Evolutionary conservation across 1,140 invertebrate species (phyloP), one percentile per base, ranked within the genome.

Genomic region (Lucilia sericata): DNA sequence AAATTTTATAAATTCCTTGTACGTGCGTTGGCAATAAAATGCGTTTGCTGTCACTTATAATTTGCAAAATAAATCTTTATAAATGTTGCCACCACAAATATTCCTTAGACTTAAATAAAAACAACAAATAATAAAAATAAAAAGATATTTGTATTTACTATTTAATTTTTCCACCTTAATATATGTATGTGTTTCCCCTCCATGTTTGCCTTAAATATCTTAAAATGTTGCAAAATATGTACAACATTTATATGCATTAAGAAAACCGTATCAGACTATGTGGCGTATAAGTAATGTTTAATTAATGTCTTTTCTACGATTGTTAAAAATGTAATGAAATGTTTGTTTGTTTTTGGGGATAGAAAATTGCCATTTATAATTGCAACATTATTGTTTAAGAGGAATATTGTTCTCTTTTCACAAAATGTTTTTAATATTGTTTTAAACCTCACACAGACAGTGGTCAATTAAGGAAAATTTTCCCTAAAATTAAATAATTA

Each of bases 1-100:
- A 70, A 70, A 70, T 70, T 70, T 70, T 70, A 70, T 70, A 70
- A 70, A 70, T 70, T 70, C 65, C 65, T 7, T 21, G 65, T 70
- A 70, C 65, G 65, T 70, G 65, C 65, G 65, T 70, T 70, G 65
- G 65, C 65, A 70, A 70, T 70, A 70, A 70, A 70, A 70, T 70
- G 65, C 65, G 65, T 70, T 70, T 70, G 65, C 65, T 70, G 65
- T 70, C 65, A 70, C 21, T 70, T 70, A 70, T 70, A 70, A 70
- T 70, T 70, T 70, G 65, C 65, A 70, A 70, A 70, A 70, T 21
- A 70, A 70, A 70, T 55, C 51, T 55, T 55, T 55, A 70, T 70
- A 70, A 70, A 70, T 70, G 21, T 55, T 17, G 17, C 51, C 51
- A 55, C 51, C 51, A 55, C 13, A 55, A 55, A 55, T 17, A 42